A percentile compares a stretch with the other conserved stretches of the same genome.
phyloP scores from a whole-genome alignment of 2,797 vertebrate species.

The Phylloscopus collybita region DNA sequence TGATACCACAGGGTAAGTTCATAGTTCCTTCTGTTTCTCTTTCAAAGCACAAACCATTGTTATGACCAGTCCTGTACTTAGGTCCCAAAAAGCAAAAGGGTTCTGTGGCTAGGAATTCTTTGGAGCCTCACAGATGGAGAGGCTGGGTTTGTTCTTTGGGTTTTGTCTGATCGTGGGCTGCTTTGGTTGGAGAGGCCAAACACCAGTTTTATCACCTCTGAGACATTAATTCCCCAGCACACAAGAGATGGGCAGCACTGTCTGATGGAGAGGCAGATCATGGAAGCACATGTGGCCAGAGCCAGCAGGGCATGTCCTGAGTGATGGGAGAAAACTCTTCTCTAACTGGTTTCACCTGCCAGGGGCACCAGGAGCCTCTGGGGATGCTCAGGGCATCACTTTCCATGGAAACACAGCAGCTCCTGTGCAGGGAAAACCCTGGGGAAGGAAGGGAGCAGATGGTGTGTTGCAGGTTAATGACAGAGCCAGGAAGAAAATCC shows the following conservation, averaged over 20 bases:
- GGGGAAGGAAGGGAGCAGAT: neutral
- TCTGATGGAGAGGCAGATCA: neutral
- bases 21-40: neutral
- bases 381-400: neutral
- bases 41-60: neutral
- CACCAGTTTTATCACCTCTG: neutral
- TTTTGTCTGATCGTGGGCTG: neutral
- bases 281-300: neutral
- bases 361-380: neutral
- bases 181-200: neutral
- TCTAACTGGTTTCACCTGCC: neutral
- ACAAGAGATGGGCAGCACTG: neutral
- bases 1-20: conserved; percentile 58
- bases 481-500: neutral
- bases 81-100: neutral
- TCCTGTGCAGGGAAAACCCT: neutral
- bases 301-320: neutral
- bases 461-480: neutral
- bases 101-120: neutral
- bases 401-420: neutral
- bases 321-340: neutral
- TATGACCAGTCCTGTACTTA: neutral
- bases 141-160: neutral
- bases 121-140: neutral
- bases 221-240: neutral